Evolutionary conservation across 2,888 invertebrate genomes (phyloP), one percentile per base, ranked within the genome.

Genomic region (Platerodrilus igneus): DNA sequence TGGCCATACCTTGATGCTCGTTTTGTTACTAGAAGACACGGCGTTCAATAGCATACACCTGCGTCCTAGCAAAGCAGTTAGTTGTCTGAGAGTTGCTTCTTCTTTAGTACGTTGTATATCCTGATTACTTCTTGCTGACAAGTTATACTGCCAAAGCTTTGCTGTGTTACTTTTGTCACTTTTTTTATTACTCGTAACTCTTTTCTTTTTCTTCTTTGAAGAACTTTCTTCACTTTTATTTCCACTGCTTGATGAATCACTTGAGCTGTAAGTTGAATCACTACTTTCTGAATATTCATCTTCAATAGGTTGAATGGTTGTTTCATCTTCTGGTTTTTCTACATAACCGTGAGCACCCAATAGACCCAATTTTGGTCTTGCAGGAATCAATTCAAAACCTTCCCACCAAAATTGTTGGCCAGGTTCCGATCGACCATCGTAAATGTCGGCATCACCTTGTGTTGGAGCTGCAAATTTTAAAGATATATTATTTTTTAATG

Each of bases 41-140:
- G 39, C 41, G 11, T 25, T 33, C 4, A 50, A 50, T 6, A 53
- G 25, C 5, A 41, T 22, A 10, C 53, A 57, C 28, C 69, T 69
- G 37, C 76, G 71, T 0, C 77, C 76, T 42, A 84, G 69, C 10
- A 81, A 68, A 3, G 72, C 63, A 8, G 77, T 71, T 75, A 86
- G 83, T 64, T 81, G 79, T 32, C 79, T 71, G 50, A 83, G 77
- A 1, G 83, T 77, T 48, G 78, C 78, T 69, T 90, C 90, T 65
- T 91, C 90, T 59, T 79, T 83, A 42, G 89, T 82, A 3, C 91
- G 71, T 65, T 90, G 91, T 56, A 86, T 83, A 64, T 91, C 90
- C 64, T 91, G 90, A 70, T 91, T 91, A 58, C 84, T 86, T 51
- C 90, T 77, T 3, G 87, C 83, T 0, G 86, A 83, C 37, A 85